Conservation (phyloP, 1,140 invertebrate species). For the Cotesia chilonis region DNA sequence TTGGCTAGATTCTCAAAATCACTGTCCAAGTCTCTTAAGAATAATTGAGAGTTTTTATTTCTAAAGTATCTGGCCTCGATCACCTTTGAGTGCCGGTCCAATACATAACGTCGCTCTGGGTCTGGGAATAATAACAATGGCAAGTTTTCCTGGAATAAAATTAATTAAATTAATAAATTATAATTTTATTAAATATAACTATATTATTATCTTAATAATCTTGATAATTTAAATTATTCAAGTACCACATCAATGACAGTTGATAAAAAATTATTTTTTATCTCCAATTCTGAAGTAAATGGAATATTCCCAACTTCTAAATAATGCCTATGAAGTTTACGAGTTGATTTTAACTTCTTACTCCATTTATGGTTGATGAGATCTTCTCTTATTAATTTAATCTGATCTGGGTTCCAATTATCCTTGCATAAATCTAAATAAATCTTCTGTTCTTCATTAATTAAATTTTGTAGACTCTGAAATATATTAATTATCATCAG, state of each 20-base stretch:
- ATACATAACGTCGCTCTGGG: not conserved
- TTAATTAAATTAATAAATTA: not conserved
- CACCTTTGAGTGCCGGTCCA: conserved; percentile 13
- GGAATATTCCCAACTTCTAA: conserved; percentile 44
- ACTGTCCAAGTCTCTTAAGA: conserved; percentile 57
- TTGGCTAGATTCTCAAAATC: conserved; percentile 58
- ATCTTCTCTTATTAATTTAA: conserved; percentile 36
- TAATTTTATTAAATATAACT: not conserved
- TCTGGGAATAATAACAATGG: conserved; percentile 38
- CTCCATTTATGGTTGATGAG: conserved; percentile 45
- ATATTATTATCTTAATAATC: not conserved
- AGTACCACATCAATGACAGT: conserved; percentile 42
- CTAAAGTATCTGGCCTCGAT: conserved; percentile 33
- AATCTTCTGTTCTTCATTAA: conserved; percentile 47
- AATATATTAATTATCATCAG: conserved; percentile 22
- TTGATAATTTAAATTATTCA: not conserved
- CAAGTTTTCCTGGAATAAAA: conserved; percentile 41
- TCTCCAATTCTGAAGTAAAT: conserved; percentile 40
- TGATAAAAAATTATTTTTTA: conserved; percentile 37
- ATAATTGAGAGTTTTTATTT: not conserved
- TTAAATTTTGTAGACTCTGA: conserved; percentile 40
- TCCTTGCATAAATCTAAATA: conserved; percentile 44
- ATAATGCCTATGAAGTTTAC: conserved; percentile 48
- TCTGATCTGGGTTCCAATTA: conserved; percentile 39
- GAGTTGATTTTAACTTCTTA: conserved; percentile 38